These are phyloP conservation scores for Streptopelia turtur DNA, from an alignment of 2,797 vertebrate genomes.

Conservation along the genomic window DNA sequence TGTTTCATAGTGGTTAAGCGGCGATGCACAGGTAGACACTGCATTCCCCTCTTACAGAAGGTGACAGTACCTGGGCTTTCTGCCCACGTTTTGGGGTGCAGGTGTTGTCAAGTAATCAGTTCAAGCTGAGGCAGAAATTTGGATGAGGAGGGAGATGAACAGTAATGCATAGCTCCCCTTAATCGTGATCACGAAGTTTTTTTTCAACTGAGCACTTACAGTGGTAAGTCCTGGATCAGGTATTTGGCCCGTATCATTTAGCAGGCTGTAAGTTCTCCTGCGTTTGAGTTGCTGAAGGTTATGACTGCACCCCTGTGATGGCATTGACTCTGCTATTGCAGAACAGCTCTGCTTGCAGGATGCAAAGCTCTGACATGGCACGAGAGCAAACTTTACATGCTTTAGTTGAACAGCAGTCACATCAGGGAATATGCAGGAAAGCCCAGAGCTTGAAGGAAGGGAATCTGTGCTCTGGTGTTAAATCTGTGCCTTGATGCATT, in stretches of 20 bases:
- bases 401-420: neutral
- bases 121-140: neutral
- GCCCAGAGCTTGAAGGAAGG: neutral
- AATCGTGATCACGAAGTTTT: neutral
- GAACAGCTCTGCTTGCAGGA: neutral
- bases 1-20: accelerated
- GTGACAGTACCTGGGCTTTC: neutral
- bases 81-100: neutral
- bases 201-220: neutral
- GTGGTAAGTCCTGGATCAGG: neutral
- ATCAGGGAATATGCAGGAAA: neutral
- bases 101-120: neutral
- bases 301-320: neutral
- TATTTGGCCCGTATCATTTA: neutral
- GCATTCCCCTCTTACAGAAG: accelerated
- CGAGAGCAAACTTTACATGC: neutral
- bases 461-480: neutral
- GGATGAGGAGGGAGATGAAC: neutral
- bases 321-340: neutral
- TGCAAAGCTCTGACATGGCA: neutral
- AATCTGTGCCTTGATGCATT: neutral
- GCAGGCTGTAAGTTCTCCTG: neutral
- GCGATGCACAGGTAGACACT: neutral
- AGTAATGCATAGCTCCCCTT: neutral
- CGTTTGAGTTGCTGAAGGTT: neutral